phyloP scores from a whole-genome alignment of 2,797 vertebrate genomes.

The Danio tinwini region DNA sequence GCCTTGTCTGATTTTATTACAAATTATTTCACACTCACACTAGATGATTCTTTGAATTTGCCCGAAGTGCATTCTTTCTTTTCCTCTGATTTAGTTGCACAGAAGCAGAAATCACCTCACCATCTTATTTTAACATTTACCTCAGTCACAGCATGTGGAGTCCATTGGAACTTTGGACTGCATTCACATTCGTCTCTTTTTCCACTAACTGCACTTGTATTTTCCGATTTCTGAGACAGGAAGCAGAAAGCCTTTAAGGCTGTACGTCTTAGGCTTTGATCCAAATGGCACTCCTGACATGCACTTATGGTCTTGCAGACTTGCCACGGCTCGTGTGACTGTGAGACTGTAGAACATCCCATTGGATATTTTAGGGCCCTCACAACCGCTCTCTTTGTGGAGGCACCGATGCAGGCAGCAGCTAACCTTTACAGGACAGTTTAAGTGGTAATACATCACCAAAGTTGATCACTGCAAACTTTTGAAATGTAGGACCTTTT shows the following conservation, averaged over 20 bases:
- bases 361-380: constrained; percentile 8
- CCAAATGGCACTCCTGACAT: constrained; percentile 22
- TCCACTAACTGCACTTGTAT: constrained; percentile 22
- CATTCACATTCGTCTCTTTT: constrained; percentile 40
- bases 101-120: constrained; percentile 37
- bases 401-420: neutral
- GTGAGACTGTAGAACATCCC: constrained; percentile 3
- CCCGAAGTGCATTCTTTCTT: neutral
- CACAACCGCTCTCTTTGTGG: constrained; percentile 1
- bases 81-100: neutral
- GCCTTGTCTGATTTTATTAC: too few species aligned
- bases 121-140: constrained; percentile 48
- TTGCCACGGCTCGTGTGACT: constrained; percentile 21
- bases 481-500: neutral
- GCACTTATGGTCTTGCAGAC: constrained; percentile 14
- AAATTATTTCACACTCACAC: too few species aligned
- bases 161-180: constrained; percentile 53
- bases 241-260: constrained; percentile 15
- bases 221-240: constrained; percentile 37
- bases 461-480: neutral
- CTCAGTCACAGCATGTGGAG: constrained; percentile 46
- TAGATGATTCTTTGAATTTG: too few species aligned
- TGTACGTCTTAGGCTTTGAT: constrained; percentile 9
- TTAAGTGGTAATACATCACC: neutral
- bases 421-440: neutral